Conservation (phyloP, 2,797 vertebrate genomes). For the Aldrovandia affinis region DNA sequence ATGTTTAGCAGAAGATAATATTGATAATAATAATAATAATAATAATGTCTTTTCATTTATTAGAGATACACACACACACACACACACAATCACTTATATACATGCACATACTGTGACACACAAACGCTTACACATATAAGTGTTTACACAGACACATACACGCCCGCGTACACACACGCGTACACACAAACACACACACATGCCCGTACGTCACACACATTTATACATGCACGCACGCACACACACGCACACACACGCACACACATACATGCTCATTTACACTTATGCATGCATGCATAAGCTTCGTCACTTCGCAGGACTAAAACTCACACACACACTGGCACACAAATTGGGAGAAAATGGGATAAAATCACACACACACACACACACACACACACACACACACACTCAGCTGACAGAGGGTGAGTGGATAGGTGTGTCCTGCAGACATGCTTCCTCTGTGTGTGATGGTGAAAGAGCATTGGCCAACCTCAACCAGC, state of each 20-base stretch:
- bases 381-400: neutral
- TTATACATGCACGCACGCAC: neutral
- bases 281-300: no score
- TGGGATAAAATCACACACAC: no score
- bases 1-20: neutral
- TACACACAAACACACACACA: constrained; percentile 6
- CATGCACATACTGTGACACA: no score
- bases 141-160: neutral
- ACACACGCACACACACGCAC: neutral
- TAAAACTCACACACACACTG: no score
- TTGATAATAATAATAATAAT: neutral
- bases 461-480: constrained; percentile 61
- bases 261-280: no score
- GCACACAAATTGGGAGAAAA: no score
- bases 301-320: no score
- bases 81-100: neutral
- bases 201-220: no score
- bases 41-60: neutral
- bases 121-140: neutral
- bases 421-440: constrained; percentile 66
- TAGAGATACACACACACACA: neutral
- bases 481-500: constrained; percentile 65
- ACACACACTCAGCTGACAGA: constrained; percentile 41
- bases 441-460: constrained; percentile 72
- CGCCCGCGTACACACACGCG: neutral